These are phyloP conservation scores for Natator depressus DNA, from an alignment of 2,113 vertebrate species.

Conservation along the genomic window DNA sequence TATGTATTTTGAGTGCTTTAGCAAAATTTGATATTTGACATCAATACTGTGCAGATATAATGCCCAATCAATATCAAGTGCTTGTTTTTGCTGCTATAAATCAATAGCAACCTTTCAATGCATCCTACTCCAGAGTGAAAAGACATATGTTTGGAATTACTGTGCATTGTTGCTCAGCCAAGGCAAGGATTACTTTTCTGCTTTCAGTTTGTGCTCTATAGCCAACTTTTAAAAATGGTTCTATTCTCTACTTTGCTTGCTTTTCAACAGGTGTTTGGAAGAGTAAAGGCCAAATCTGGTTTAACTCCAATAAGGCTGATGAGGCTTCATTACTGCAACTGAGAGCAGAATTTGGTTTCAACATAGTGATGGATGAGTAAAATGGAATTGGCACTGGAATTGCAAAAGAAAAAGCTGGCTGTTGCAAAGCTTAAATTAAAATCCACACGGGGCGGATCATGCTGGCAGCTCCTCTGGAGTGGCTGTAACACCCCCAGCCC, in stretches of 20 bases:
- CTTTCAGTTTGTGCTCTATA: not conserved
- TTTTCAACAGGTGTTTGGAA: not conserved
- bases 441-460: not conserved
- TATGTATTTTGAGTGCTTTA: slow-evolving; percentile 9
- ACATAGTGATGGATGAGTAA: not conserved
- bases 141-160: not conserved
- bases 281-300: not conserved
- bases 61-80: slow-evolving; percentile 19
- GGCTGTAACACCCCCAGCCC: too few species aligned
- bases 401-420: not conserved
- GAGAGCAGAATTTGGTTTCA: not conserved
- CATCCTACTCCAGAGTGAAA: not conserved
- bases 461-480: too few species aligned
- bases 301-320: not conserved
- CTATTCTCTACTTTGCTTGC: not conserved
- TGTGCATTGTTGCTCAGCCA: not conserved
- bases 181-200: not conserved
- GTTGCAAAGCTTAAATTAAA: not conserved
- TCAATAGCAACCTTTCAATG: not conserved
- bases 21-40: slow-evolving; percentile 28
- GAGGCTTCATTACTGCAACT: not conserved
- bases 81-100: slow-evolving; percentile 30
- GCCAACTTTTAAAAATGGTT: not conserved
- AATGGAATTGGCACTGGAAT: not conserved
- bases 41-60: slow-evolving; percentile 28